Conservation (phyloP, 2,797 vertebrate species). For the Urophycis tenuis region DNA sequence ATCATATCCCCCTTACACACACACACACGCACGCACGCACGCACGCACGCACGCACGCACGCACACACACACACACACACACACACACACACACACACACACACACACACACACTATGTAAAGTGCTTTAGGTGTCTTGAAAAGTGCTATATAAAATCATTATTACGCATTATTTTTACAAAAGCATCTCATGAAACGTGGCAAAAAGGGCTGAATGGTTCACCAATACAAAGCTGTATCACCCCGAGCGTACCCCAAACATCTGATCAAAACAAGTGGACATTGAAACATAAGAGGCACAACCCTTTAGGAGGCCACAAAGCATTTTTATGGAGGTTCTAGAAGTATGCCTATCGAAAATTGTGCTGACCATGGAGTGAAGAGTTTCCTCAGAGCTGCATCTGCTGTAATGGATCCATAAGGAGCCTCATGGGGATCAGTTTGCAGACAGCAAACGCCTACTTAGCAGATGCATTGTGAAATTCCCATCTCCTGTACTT, state of each 20-base stretch:
- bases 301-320: conserved; percentile 39
- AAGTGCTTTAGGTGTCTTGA: too few relatives aligned
- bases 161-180: neutral
- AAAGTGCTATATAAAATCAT: neutral
- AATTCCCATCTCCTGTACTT: conserved; percentile 41
- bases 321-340: conserved; percentile 28
- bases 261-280: neutral
- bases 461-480: conserved; percentile 52
- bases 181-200: neutral
- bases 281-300: conserved; percentile 1
- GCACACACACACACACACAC: too few relatives aligned
- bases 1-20: too few relatives aligned
- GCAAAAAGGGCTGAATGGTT: neutral
- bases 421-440: conserved; percentile 58
- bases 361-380: conserved; percentile 57
- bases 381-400: conserved; percentile 50
- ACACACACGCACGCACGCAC: too few relatives aligned
- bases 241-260: neutral
- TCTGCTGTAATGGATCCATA: conserved; percentile 63
- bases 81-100: too few relatives aligned
- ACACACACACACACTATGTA: too few relatives aligned
- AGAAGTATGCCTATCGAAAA: conserved; percentile 13
- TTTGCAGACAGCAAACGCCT: conserved; percentile 52
- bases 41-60: too few relatives aligned
- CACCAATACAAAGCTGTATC: neutral